Base-by-base conservation (phyloP, 2,888 invertebrate species). In the Hypercompe scribonia region DNA sequence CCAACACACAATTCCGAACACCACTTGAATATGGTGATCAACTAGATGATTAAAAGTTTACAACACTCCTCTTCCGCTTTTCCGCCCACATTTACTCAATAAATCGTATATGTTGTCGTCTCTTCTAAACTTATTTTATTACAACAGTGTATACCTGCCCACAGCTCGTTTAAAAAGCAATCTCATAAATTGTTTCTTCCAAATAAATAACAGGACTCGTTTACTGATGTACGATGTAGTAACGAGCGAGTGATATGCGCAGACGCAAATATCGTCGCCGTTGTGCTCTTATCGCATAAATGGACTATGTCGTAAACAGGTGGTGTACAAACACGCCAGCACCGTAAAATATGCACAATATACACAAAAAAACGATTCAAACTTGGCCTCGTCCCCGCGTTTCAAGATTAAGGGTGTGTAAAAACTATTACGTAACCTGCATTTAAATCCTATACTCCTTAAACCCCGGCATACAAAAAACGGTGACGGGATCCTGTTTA, bases 341-440 rank as follows among this genome's bases (percentile, higher is more conserved):
- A 68, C 72, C 73, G 65, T 78, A 67, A 81, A 76, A 72, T 74
- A 77, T 73, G 68, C 70, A 46, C 63, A 61, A 39, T 50, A 68
- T 46, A 65, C 70, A 68, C 70, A 70, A 73, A 74, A 74, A 78
- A 75, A 77, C 71, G 64, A 74, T 21, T 72, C 71, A 74, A 77
- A 75, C 75, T 76, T 75, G 80, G 77, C 77, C 78, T 74, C 73
- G 78, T 86, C 84, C 82, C 73, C 69, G 81, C 81, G 76, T 58
- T 69, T 42, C 81, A 84, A 90, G 91, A 94, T 94, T 92, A 90
- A 91, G 91, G 92, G 93, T 91, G 93, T 92, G 93, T 94, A 92
- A 92, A 91, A 93, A 91, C 92, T 91, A 92, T 95, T 93, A 94
- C 90, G 91, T 91, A 95, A 94, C 92, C 93, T 90, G 91, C 91